Percentiles rank a stretch among this genome's conserved stretches.
Conservation (phyloP, 2,888 invertebrate genomes). For the Torymus tubicola region DNA sequence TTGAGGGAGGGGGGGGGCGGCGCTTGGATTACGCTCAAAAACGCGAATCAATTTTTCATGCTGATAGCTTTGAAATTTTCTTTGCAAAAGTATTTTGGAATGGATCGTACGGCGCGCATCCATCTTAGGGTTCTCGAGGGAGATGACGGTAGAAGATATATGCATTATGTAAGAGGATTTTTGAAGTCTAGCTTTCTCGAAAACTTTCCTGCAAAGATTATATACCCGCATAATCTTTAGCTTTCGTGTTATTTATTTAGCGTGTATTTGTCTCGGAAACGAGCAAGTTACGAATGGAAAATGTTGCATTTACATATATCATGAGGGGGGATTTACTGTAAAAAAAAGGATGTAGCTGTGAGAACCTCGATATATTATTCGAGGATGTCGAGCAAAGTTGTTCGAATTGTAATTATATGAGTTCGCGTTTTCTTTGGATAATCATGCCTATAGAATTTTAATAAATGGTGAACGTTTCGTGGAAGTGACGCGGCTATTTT, state of each 20-base stretch:
- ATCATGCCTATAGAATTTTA: conserved; percentile 8
- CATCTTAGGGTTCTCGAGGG: not conserved
- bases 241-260: conserved; percentile 22
- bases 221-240: conserved; percentile 31
- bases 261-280: conserved; percentile 14
- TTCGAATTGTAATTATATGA: conserved; percentile 32
- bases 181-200: conserved; percentile 25
- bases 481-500: conserved; percentile 20
- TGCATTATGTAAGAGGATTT: conserved; percentile 47
- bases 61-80: conserved; percentile 22
- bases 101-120: not conserved
- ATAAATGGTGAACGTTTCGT: conserved; percentile 29
- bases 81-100: conserved; percentile 26
- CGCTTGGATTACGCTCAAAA: not conserved
- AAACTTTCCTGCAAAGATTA: conserved; percentile 42
- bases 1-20: no score
- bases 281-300: not conserved
- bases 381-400: not conserved
- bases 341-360: not conserved
- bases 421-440: conserved; percentile 19
- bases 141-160: conserved; percentile 10
- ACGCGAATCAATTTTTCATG: conserved; percentile 11
- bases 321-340: no score
- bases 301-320: not conserved
- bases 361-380: not conserved